Conservation (phyloP, 2,113 vertebrate genomes). For the Psophia crepitans region DNA sequence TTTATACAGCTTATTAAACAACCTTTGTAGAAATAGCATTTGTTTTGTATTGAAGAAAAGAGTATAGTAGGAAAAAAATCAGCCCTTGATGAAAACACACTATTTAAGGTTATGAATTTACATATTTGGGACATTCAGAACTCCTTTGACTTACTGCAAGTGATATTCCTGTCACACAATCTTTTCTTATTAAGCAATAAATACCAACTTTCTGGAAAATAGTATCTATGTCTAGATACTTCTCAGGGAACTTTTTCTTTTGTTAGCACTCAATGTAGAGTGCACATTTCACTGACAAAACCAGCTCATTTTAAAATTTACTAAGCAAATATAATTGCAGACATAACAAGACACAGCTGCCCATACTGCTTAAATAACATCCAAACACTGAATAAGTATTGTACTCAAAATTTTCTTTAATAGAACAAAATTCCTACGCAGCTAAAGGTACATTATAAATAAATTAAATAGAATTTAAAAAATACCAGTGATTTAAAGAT, state of each 20-base stretch:
- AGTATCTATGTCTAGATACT: neutral
- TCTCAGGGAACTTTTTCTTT: neutral
- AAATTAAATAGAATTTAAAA: neutral
- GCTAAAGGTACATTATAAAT: neutral
- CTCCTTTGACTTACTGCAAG: neutral
- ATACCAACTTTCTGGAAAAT: neutral
- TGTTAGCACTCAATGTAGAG: neutral
- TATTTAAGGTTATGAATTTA: neutral
- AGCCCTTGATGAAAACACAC: neutral
- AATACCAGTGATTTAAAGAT: neutral
- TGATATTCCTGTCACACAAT: neutral
- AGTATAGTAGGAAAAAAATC: neutral
- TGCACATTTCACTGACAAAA: neutral
- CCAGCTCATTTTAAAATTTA: neutral
- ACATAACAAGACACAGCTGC: neutral
- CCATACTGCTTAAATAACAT: neutral
- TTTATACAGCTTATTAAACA: neutral
- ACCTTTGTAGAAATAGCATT: neutral
- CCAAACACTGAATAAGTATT: neutral
- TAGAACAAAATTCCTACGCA: neutral
- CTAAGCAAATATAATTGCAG: neutral
- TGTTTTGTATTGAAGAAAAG: neutral
- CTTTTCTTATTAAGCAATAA: neutral
- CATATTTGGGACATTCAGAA: neutral
- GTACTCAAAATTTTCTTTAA: neutral